Evolutionary conservation across 2,888 invertebrate genomes (phyloP).

Genomic region (Halictus quadricinctus): DNA sequence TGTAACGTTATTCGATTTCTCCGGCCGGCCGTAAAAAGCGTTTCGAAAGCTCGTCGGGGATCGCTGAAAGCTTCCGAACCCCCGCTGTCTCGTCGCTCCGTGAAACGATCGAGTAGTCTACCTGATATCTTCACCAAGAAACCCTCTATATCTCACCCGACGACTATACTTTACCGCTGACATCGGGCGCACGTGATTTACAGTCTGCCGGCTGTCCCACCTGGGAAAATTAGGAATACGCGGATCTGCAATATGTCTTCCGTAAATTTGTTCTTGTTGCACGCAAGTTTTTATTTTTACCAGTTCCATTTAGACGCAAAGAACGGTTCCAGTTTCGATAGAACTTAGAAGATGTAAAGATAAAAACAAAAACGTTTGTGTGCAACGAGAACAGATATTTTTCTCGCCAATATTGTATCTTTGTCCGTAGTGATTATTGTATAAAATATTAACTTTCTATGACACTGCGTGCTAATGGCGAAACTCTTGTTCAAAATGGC

Average conservation of each 20-base stretch:
- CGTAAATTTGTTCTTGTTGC: too few species aligned
- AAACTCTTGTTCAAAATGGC: too few species aligned
- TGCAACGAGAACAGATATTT: too few species aligned
- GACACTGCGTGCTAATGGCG: too few species aligned
- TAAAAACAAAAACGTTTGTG: too few species aligned
- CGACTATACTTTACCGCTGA: not conserved
- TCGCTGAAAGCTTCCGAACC: constrained; percentile 7
- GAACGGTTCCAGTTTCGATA: too few species aligned
- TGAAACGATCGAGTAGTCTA: not conserved
- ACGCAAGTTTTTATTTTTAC: too few species aligned
- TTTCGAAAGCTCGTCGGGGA: constrained; percentile 17
- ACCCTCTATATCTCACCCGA: not conserved
- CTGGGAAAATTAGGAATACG: not conserved
- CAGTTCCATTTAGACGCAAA: too few species aligned
- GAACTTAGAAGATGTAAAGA: too few species aligned
- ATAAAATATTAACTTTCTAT: too few species aligned
- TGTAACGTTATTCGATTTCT: constrained; percentile 23
- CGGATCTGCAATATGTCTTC: not conserved
- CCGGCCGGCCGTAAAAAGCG: constrained; percentile 15
- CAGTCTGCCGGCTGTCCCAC: not conserved
- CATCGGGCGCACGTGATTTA: not conserved
- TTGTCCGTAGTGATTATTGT: too few species aligned
- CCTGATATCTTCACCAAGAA: constrained; percentile 4
- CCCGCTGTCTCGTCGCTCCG: constrained; percentile 1
- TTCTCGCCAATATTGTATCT: too few species aligned